Percentiles rank a stretch among this genome's conserved stretches.
These are phyloP conservation scores for Scleropages formosus DNA, from an alignment of 2,797 vertebrate species.

Conservation along the genomic window DNA sequence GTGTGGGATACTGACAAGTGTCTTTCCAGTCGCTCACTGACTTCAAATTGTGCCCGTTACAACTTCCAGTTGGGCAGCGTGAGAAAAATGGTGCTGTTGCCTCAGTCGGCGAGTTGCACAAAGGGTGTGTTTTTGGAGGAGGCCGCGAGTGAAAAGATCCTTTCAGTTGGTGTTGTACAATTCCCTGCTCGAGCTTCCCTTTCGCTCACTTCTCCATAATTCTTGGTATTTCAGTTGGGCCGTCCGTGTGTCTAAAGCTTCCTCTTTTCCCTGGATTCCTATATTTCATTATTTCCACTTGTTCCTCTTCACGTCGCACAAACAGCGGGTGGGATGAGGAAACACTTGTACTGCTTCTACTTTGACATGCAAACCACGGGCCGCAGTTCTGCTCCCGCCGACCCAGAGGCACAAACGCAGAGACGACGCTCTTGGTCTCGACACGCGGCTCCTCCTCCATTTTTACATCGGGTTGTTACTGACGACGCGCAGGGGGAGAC, in stretches of 20 bases:
- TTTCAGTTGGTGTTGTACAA: slow-evolving; percentile 77
- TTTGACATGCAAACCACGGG: slow-evolving; percentile 73
- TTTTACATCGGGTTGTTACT: no score
- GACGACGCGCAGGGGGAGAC: no score
- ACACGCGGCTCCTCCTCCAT: no score
- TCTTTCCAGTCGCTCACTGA: no score
- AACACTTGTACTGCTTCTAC: slow-evolving; percentile 80
- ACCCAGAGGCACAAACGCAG: background rate
- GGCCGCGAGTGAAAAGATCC: slow-evolving; percentile 40
- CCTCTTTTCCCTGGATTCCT: slow-evolving; percentile 93
- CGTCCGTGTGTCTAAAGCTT: slow-evolving; percentile 77
- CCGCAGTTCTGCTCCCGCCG: background rate
- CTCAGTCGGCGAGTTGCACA: slow-evolving; percentile 38
- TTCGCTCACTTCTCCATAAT: slow-evolving; percentile 98
- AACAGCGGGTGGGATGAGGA: slow-evolving; percentile 71
- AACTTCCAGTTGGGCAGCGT: no score
- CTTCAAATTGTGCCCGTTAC: no score
- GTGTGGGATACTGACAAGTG: no score
- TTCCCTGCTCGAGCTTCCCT: slow-evolving; percentile 90
- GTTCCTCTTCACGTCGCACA: slow-evolving; percentile 88
- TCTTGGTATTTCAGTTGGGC: slow-evolving; percentile 89
- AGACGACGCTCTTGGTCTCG: no score
- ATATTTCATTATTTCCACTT: slow-evolving; percentile 90
- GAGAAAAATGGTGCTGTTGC: no score
- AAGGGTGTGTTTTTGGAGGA: slow-evolving; percentile 44